Base-by-base conservation (phyloP, 1,140 invertebrate species). In the Nixonia krombeini region DNA sequence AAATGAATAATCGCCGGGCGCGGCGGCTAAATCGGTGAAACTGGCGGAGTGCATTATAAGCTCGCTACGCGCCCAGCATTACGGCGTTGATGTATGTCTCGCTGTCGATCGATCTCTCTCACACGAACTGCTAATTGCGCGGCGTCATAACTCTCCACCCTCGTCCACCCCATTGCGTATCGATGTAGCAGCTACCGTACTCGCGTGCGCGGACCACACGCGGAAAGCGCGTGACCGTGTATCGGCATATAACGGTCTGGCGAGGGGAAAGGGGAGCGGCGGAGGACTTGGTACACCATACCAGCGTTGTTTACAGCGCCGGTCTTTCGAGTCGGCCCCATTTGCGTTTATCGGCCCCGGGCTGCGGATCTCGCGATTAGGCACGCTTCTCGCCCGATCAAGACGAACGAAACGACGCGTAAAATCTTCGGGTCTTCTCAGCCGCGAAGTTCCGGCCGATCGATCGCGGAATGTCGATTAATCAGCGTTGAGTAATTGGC, bases 71-170 rank as follows among this genome's bases (percentile, higher is more conserved):
- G 74, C 75, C 56, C 73, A 55, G 75, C 73, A 77, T 81, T 79
- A 79, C 76, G 70, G 58, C 61, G 78, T 76, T 85, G 83, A 85
- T 85, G 79, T 82, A 85, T 85, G 82, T 83, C 78, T 72, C 76
- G 70, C 66, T 73, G 72, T 70, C 81, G 76, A 85, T 85, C 84
- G 82, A 85, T 85, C 84, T 84, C 81, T 82, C 82, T 82, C 82
- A 81, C 82, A 81, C 81, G 79, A 84, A 79, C 82, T 83, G 83
- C 82, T 85, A 85, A 85, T 85, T 84, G 82, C 81, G 76, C 76
- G 76, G 77, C 80, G 78, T 85, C 83, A 85, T 85, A 84, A 84
- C 73, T 85, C 82, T 84, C 80, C 64, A 66, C 68, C 65, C 70
- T 57, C 33, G 37, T 55, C 63, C 65, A 28, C 61, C 62, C 46